These are phyloP conservation scores for Conops quadrifasciatus DNA, from an alignment of 2,888 invertebrate genomes.

Conservation along the genomic window DNA sequence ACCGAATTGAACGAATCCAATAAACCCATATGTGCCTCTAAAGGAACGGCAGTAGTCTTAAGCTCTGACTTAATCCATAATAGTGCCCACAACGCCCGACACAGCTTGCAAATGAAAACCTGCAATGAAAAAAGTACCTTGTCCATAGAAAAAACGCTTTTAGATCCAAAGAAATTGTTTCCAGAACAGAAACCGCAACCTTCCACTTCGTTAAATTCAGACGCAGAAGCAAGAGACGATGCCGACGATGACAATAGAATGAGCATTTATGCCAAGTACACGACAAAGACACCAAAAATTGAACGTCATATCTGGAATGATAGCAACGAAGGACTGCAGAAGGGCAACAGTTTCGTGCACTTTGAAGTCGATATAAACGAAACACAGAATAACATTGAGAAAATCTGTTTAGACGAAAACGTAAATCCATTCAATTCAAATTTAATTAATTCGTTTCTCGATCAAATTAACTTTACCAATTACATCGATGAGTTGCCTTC, in stretches of 20 bases:
- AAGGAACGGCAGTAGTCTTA: too few species aligned
- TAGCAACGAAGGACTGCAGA: constrained; percentile 36
- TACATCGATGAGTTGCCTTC: constrained; percentile 69
- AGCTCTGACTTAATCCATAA: too few species aligned
- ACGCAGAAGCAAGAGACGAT: too few species aligned
- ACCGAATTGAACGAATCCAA: constrained; percentile 6
- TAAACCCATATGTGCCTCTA: too few species aligned
- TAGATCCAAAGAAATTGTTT: constrained; percentile 31
- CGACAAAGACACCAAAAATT: constrained; percentile 54
- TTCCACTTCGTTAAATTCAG: too few species aligned
- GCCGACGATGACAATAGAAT: constrained; percentile 39
- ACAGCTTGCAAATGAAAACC: too few species aligned
- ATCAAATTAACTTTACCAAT: constrained; percentile 75
- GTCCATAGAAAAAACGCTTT: constrained; percentile 29
- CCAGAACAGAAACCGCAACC: too few species aligned
- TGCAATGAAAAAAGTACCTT: too few species aligned
- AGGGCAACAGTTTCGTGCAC: constrained; percentile 45
- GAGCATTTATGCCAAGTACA: constrained; percentile 58
- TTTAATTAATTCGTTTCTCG: constrained; percentile 74
- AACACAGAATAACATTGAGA: constrained; percentile 49
- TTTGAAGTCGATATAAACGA: constrained; percentile 49
- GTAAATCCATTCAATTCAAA: constrained; percentile 85
- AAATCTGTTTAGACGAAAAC: constrained; percentile 50
- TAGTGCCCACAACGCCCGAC: not conserved
- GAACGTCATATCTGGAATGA: constrained; percentile 54